A percentile compares a stretch with the other conserved stretches of the same genome.
phyloP scores from a whole-genome alignment of 2,113 vertebrate genomes.

The Columbina picui region DNA sequence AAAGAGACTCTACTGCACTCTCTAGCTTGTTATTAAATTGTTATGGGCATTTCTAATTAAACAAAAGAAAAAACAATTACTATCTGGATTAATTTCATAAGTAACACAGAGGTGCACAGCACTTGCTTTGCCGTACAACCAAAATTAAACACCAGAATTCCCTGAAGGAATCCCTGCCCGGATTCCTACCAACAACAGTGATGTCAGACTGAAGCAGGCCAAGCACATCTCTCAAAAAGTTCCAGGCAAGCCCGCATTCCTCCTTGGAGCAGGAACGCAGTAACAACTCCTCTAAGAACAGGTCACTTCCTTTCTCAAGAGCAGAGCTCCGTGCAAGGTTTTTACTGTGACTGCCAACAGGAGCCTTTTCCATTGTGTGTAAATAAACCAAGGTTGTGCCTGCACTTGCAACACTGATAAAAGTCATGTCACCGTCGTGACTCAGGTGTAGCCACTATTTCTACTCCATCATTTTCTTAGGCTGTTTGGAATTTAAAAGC shows the following conservation, averaged over 20 bases:
- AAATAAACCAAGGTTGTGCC: neutral
- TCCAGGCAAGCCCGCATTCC: neutral
- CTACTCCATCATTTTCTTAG: neutral
- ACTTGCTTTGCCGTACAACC: neutral
- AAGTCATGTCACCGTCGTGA: accelerated
- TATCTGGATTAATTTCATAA: neutral
- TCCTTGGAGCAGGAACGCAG: neutral
- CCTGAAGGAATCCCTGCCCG: neutral
- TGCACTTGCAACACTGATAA: neutral
- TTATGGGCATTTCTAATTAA: neutral
- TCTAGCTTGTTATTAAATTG: neutral
- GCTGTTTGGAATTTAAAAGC: neutral
- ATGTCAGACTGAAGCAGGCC: neutral
- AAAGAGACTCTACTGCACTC: neutral
- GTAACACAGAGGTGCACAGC: neutral
- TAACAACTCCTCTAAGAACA: neutral
- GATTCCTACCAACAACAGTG: neutral
- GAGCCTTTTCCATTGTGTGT: neutral
- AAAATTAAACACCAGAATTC: neutral
- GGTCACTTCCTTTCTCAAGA: neutral
- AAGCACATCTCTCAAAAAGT: neutral
- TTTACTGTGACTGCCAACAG: neutral
- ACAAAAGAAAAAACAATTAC: neutral
- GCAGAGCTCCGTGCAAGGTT: neutral
- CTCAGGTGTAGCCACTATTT: neutral